Evolutionary conservation across 2,888 invertebrate genomes (phyloP).

Genomic region (Drosophila picticornis): DNA sequence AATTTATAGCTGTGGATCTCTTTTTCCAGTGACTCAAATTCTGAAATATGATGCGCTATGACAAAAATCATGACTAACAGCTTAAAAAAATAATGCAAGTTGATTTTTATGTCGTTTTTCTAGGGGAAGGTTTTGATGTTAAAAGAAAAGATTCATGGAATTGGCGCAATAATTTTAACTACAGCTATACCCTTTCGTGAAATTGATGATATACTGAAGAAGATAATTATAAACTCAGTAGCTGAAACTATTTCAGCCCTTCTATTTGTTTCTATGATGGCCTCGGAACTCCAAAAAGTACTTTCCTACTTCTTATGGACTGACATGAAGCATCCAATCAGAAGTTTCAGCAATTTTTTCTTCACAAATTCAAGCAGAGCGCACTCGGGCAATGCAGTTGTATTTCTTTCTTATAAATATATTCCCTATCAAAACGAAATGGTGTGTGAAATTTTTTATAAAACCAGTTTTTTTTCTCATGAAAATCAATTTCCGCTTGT

Average conservation of each 20-base stretch:
- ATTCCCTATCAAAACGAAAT: background rate
- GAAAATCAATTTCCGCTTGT: conserved; percentile 60
- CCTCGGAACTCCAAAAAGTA: background rate
- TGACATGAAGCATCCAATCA: background rate
- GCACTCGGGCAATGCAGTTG: background rate
- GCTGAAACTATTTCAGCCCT: no score
- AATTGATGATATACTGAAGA: background rate
- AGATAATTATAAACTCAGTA: background rate
- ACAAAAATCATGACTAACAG: conserved; percentile 16
- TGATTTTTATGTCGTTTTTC: conserved; percentile 18
- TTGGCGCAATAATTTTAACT: background rate
- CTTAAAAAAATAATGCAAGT: conserved; percentile 35
- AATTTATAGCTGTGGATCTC: conserved; percentile 27
- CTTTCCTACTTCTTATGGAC: background rate
- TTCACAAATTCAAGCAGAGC: background rate
- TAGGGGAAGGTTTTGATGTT: background rate
- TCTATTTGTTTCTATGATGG: background rate
- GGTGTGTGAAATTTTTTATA: background rate
- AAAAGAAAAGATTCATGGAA: background rate
- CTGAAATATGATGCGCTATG: conserved; percentile 19
- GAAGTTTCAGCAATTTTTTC: background rate
- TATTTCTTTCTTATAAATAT: background rate
- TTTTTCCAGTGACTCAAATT: conserved; percentile 1
- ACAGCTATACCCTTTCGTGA: background rate
- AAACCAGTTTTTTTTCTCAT: conserved; percentile 60